These are phyloP conservation scores for Dendrophyllia cribrosa DNA, from an alignment of 64 coral and sea anemone genomes.

Conservation along the genomic window DNA sequence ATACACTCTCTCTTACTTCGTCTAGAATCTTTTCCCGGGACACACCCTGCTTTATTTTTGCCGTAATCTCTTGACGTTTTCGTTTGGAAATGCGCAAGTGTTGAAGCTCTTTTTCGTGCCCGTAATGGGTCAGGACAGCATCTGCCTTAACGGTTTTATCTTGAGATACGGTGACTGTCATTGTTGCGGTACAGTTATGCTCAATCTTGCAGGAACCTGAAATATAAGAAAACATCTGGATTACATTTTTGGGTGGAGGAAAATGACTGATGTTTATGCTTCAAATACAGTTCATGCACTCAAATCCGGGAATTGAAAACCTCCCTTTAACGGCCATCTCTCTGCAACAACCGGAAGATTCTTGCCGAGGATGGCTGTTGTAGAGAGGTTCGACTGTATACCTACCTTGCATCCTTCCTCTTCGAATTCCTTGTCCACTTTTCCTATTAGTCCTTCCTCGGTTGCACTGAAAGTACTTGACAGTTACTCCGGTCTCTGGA, in stretches of 20 bases:
- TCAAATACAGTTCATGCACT: too few species aligned
- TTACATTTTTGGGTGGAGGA: background rate
- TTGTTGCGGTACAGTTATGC: background rate
- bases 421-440: background rate
- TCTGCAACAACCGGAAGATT: too few species aligned
- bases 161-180: background rate
- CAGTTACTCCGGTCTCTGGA: background rate
- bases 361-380: too few species aligned
- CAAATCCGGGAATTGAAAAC: too few species aligned
- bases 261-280: background rate
- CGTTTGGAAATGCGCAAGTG: conserved; percentile 29
- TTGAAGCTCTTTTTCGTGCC: conserved; percentile 29
- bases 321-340: too few species aligned
- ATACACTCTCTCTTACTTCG: conserved; percentile 51
- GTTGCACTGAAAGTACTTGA: background rate
- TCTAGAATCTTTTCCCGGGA: conserved; percentile 30
- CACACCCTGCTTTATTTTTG: conserved; percentile 54
- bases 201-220: conserved; percentile 8
- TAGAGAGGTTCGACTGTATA: background rate
- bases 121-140: background rate
- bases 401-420: background rate
- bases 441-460: background rate
- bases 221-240: background rate
- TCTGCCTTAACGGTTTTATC: background rate
- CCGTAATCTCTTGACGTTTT: conserved; percentile 54